These are phyloP conservation scores for Myotis daubentonii DNA, from an alignment of 2,797 vertebrate genomes.

Conservation along the genomic window DNA sequence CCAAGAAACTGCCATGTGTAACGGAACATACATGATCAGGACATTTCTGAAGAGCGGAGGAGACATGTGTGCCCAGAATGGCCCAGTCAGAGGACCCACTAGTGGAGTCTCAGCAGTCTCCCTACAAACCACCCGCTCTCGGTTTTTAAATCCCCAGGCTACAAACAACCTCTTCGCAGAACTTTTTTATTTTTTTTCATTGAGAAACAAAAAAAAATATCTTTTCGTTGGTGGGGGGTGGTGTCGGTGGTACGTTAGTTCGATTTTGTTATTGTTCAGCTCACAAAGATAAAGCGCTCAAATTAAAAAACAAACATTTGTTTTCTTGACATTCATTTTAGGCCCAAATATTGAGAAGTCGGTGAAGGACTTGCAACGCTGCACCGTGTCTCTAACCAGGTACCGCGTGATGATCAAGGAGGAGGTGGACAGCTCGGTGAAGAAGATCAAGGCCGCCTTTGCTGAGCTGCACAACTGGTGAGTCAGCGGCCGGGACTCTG, in stretches of 20 bases:
- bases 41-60: not conserved
- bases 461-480: constrained; percentile 89
- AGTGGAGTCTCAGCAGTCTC: not conserved
- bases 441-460: constrained; percentile 90
- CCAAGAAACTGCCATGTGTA: not conserved
- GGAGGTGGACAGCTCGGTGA: constrained; percentile 88
- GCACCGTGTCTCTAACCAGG: constrained; percentile 88
- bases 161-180: not conserved
- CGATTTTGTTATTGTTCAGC: constrained; percentile 8
- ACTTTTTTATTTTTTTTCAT: not conserved
- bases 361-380: constrained; percentile 89
- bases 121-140: not conserved
- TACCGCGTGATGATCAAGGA: constrained; percentile 89
- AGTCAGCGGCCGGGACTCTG: constrained; percentile 61
- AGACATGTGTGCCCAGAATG: not conserved
- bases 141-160: not conserved
- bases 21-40: constrained; percentile 24
- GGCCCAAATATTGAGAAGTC: constrained; percentile 89
- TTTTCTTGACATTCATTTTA: constrained; percentile 78
- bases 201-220: not conserved
- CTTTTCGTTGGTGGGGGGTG: not conserved
- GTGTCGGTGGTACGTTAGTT: not conserved
- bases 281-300: constrained; percentile 48
- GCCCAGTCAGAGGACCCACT: not conserved
- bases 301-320: not conserved